Evolutionary conservation across 2,888 invertebrate genomes (phyloP).

Genomic region (Didymodactylos carnosus): DNA sequence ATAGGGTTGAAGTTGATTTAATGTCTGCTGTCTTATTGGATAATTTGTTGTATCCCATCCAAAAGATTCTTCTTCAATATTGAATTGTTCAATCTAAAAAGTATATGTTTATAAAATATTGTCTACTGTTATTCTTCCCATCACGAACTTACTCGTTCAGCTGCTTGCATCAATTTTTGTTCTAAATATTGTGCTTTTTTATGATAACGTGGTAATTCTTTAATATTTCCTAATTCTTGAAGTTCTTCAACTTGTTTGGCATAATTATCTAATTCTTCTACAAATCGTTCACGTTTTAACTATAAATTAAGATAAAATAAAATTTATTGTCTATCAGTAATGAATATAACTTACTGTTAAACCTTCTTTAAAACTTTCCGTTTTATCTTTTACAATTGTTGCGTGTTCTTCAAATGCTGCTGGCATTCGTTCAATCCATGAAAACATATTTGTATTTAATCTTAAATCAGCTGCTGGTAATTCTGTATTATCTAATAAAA

Average conservation of each 20-base stretch:
- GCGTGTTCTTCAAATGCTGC: slow-evolving; percentile 62
- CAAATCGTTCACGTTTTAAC: slow-evolving; percentile 50
- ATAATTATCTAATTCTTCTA: slow-evolving; percentile 58
- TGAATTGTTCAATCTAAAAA: slow-evolving; percentile 55
- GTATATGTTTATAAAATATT: background rate
- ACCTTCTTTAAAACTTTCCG: slow-evolving; percentile 60
- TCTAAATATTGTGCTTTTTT: slow-evolving; percentile 59
- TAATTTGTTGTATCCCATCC: slow-evolving; percentile 71
- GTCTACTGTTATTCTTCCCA: slow-evolving; percentile 21
- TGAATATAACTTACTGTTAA: slow-evolving; percentile 41
- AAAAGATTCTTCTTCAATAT: slow-evolving; percentile 68
- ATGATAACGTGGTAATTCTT: slow-evolving; percentile 59
- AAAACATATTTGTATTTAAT: slow-evolving; percentile 64
- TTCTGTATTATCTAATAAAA: slow-evolving; percentile 58
- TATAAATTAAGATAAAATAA: background rate
- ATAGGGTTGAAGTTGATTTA: slow-evolving; percentile 61
- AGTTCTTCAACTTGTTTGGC: slow-evolving; percentile 61
- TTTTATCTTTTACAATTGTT: slow-evolving; percentile 57
- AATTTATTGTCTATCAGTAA: too few relatives aligned
- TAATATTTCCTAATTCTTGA: slow-evolving; percentile 64
- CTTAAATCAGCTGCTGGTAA: slow-evolving; percentile 66
- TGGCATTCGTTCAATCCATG: slow-evolving; percentile 64
- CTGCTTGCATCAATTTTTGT: slow-evolving; percentile 48
- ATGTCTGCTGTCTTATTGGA: slow-evolving; percentile 52
- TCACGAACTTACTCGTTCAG: slow-evolving; percentile 38